Evolutionary conservation across 2,797 vertebrate genomes (phyloP), one percentile per base, ranked within the genome.

Genomic region (Knipowitschia caucasica): DNA sequence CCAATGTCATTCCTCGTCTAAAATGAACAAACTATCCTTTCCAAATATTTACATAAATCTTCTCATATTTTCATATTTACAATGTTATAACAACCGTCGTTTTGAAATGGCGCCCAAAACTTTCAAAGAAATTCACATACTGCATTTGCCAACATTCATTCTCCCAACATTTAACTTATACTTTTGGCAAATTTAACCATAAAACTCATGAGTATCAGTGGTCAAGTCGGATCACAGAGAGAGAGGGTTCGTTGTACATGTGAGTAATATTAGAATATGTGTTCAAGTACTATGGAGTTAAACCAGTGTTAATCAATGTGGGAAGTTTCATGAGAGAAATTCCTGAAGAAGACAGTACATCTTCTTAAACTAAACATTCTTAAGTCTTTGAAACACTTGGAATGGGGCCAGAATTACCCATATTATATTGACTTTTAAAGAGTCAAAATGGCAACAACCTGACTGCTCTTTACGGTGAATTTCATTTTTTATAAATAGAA

Each of bases 41-140:
- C 27, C n/a, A n/a, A 58, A 18, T 47, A 15, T 53, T 52, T 66
- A 27, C 67, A 46, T 54, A 42, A 17, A 27, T 25, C 26, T 40
- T 42, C 46, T 30, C 24, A 20, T 56, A n/a, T 29, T 30, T 9
- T 40, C 17, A 29, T 68, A 70, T 78, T 55, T 67, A 67, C 68
- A 69, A 38, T 33, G 67, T 47, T 34, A n/a, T n/a, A 31, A 45
- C 42, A 45, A 42, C n/a, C 36, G 26, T 27, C 47, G 29, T 26
- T 24, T 42, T 23, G 39, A 5, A 42, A 42, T 14, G 39, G 20
- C 11, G 39, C 39, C 39, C 11, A 24, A 11, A 7, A 3, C 31
- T 62, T 56, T 52, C 43, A 21, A 47, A 34, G 47, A 26, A 25
- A 29, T 8, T 6, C 45, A 20, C 7, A 53, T 18, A 7, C 7